Evolutionary conservation across 2,888 invertebrate genomes (phyloP).

Genomic region (Melieria omissa): DNA sequence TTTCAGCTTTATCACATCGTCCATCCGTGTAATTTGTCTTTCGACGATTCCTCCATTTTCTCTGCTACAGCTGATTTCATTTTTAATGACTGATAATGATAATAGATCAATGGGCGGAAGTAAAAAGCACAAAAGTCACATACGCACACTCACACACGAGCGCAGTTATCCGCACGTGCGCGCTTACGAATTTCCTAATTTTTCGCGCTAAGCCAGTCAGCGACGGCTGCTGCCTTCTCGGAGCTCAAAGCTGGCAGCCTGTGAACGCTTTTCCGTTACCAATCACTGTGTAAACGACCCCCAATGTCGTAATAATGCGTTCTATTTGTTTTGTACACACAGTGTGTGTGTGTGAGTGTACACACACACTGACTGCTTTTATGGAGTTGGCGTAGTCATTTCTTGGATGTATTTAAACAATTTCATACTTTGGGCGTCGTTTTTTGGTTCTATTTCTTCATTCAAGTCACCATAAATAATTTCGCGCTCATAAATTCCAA

Average conservation of each 20-base stretch:
- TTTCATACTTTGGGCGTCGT: slow-evolving; percentile 24
- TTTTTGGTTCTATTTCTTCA: slow-evolving; percentile 19
- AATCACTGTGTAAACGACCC: too few species aligned
- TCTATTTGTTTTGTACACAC: neutral
- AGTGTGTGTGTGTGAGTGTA: too few species aligned
- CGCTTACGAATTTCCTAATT: too few species aligned
- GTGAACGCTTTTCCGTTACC: too few species aligned
- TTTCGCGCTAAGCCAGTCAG: too few species aligned
- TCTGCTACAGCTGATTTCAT: neutral
- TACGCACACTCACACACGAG: neutral
- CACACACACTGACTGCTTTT: slow-evolving; percentile 41
- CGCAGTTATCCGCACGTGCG: neutral
- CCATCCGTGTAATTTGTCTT: too few species aligned
- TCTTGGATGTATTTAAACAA: slow-evolving; percentile 31
- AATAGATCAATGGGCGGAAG: slow-evolving; percentile 55
- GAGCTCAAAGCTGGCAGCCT: too few species aligned
- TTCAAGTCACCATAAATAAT: slow-evolving; percentile 53
- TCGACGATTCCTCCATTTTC: too few species aligned
- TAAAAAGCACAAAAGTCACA: neutral
- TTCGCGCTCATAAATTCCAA: slow-evolving; percentile 57
- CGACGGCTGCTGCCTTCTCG: too few species aligned
- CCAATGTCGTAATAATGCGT: too few species aligned
- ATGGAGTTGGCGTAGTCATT: slow-evolving; percentile 57
- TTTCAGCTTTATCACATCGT: too few species aligned
- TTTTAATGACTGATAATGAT: slow-evolving; percentile 60